Base-by-base conservation (phyloP, 2,797 vertebrate species). In the Mionectes olivaceus region DNA sequence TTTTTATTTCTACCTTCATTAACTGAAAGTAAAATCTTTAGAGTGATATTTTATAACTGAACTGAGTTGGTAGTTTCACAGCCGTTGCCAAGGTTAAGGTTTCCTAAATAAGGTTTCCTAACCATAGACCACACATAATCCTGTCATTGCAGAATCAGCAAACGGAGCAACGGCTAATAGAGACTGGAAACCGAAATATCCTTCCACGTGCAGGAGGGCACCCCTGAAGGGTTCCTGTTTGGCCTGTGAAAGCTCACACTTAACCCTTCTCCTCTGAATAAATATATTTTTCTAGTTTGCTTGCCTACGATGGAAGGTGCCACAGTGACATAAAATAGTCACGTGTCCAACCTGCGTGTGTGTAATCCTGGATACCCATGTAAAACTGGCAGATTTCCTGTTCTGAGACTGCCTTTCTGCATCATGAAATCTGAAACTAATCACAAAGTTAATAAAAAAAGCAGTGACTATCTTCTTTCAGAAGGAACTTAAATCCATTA, bases 81-180 rank as follows among this genome's bases (percentile, higher is more conserved):
- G 53, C 23, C 0, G 2, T 70, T 88, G 71, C 47, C 43, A 78
- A 64, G 47, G 52, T 56, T 71, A 70, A 81, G 25, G 39, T 81
- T 93, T 91, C 84, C 60, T 63, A 76, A 91, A 86, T 19, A 65
- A 19, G 22, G 8, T 92, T 94, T 94, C 83, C 78, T 83, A 81
- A 93, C 68, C 90, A 43, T 0, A 90, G 60, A 90, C 74, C 78
- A 74, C 67, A 82, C 19, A 35, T 30, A 82, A 79, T 39, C 78
- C 63, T 60, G 52, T 74, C 89, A 79, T 22, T 87, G 83, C 88
- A 74, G 78, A 74, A 65, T 84, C 63, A 83, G 83, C 86, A 85
- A 52, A 52, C 19, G 73, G 44, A 79, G 52, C 70, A 84, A 81
- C 1, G 1, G 83, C 81, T 63, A 17, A 50, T 63, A 53, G 71